Evolutionary conservation across 2,113 vertebrate species (phyloP), one percentile per base, ranked within the genome.

Genomic region (Petrocephalus microphthalmus): DNA sequence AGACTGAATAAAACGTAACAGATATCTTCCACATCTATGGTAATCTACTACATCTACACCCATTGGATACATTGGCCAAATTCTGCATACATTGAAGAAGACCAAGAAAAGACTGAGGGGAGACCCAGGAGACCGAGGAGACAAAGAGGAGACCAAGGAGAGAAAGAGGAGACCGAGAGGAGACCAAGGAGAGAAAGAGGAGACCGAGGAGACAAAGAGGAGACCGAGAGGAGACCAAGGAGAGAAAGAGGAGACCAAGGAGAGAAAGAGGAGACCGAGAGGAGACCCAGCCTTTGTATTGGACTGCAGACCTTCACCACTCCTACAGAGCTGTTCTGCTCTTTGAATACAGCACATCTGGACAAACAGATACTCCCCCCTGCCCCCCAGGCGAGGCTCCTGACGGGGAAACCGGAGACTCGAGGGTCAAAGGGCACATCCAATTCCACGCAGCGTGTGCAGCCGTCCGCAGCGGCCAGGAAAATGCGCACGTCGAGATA

Each of bases 391-490:
- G 45, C 60, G 13, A 51, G 3, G n/a, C 13, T 47, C 60, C 25
- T 71, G 60, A 87, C n/a, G 4, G 71, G 15, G 71, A 78, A 78
- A 78, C 71, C 33, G n/a, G 71, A 87, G 86, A 74, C 86, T 87
- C 47, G 25, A 45, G 47, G 60, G 86, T 71, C 60, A 52, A 29
- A 52, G 60, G 60, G 60, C 45, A 19, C 37, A 19, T 71, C 86
- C 86, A 52, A 52, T 87, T 87, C 64, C 45, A 87, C 17, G 25
- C 64, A 51, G 49, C 64, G n/a, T 47, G 60, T 87, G 37, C 86
- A 71, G 42, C 86, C 47, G 86, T 60, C 86, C 47, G 4, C 45
- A 13, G 60, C 49, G 25, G 86, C 25, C 86, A 87, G 60, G 13
- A 47, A 20, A 49, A 87, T 15, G 45, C 60, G 8, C 1, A 15